Evolutionary conservation across 2,797 vertebrate genomes (phyloP), one percentile per base, ranked within the genome.

Genomic region (Amazonetta brasiliensis): DNA sequence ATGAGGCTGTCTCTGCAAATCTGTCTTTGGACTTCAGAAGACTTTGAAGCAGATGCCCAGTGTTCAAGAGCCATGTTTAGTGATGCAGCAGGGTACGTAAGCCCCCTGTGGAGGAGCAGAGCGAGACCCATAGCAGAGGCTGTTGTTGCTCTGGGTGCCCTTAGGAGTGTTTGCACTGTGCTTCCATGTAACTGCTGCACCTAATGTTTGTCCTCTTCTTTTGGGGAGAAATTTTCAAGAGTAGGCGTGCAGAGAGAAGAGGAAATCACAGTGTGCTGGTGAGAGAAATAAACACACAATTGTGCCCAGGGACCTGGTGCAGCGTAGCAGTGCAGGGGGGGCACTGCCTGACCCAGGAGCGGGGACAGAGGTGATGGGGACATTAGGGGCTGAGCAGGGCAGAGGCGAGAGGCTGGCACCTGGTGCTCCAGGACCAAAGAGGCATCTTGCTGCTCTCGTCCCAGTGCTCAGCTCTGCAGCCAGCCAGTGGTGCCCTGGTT

Each of bases 71-170:
- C 22, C 54, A 14, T 2, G 7, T 54, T 44, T 19, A 43, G 46
- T 11, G n/a, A 28, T 9, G 11, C 1, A 2, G 64, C 54, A 56
- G 19, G 52, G 43, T 25, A 30, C 25, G 19, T 31, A 25, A 37
- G 71, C 9, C 30, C 35, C 30, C 25, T 1, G 0, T 20, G 41
- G 55, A 66, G 69, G 35, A 58, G 12, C 3, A 28, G 35, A 44
- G 22, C 1, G 16, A 31, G 43, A 64, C 18, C 30, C 43, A 4
- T 26, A 14, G 2, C 52, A 33, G 25, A 71, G 37, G 39, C 14
- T 0, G 1, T 50, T 2, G 0, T 30, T 69, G 19, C 39, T 63
- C 35, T 39, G 28, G 21, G 11, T 19, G 14, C 35, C 14, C 31
- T 54, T 77, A 4, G 2, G 67, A 41, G 21, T 26, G 7, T 54